Evolutionary conservation across 2,113 vertebrate genomes (phyloP), one percentile per base, ranked within the genome.

Genomic region (Hystrix brachyura): DNA sequence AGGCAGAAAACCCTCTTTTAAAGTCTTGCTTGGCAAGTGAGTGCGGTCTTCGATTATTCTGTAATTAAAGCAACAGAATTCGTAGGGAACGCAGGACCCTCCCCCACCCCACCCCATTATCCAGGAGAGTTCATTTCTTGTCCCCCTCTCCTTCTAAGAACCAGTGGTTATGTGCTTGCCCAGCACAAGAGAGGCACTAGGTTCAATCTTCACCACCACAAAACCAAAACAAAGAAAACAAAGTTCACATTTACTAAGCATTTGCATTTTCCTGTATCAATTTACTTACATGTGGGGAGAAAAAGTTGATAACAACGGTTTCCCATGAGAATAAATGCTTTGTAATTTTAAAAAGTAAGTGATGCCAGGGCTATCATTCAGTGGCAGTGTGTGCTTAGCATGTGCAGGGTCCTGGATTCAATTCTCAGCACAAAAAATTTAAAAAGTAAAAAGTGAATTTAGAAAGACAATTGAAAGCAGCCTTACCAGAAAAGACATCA

Each of bases 401-500:
- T 88, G 14, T 71, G 34, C n/a, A 84, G 64, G 46, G 12, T 6
- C 29, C 83, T 74, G n/a, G 53, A 32, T 84, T 74, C 48, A 83
- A 84, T 34, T 57, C 48, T 17, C 32, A 60, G 48, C 4, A 59
- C 46, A 25, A 86, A 71, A 81, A 81, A 69, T 51, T 78, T 83
- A 64, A 14, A 87, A 91, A 95, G 25, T 5, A 74, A 65, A 89
- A 96, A 95, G 43, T 80, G 78, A 91, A 94, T 79, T 95, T 87
- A 96, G 81, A 94, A 96, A 95, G 69, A 95, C 53, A 97, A 72
- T 29, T 79, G 64, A 94, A 96, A 95, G 90, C 55, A 74, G 29
- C 46, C 97, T 98, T 98, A 95, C 90, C 48, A 1, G 90, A 96
- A 84, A 90, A 92, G 91, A 80, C 93, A 96, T 98, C 98, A 95